Evolutionary conservation across 2,797 vertebrate genomes (phyloP), one percentile per base, ranked within the genome.

Genomic region (Acanthopagrus latus): DNA sequence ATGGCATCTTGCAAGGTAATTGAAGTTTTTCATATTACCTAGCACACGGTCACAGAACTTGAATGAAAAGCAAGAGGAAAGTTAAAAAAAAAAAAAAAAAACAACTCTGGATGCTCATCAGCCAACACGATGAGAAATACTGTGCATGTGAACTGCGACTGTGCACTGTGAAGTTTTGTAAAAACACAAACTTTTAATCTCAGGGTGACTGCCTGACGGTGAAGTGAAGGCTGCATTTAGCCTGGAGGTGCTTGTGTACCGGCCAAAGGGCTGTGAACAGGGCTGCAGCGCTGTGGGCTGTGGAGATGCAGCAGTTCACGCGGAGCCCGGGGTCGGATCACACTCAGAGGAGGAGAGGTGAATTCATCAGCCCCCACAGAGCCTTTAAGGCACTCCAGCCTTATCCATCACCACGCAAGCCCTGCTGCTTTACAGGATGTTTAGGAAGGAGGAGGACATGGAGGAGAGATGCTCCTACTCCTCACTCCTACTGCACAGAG

Each of bases 291-390:
- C 81, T 74, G 58, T 74, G 66, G 55, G 84, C 69, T 65, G 74
- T 54, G 59, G 60, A 77, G 76, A 74, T 80, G 72, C 76, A 60
- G 73, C 25, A 44, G 86, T 81, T 87, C 83, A 84, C 50, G 41
- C 75, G 76, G 73, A 79, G 90, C 85, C 85, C 47, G 60, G 52
- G 81, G 82, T 91, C 77, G 52, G 76, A 84, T 86, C 88, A 77
- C 55, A 85, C 76, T 77, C 78, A 38, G 79, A 77, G 73, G 67
- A 82, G 67, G 81, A 87, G 85, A 89, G 85, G 89, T 86, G 86
- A 82, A 86, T 91, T 88, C 81, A 88, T 88, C 86, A 81, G 81
- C 82, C 79, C 81, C 71, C 75, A 27, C 90, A 81, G 76, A 84
- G 86, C 54, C 90, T 81, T 55, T 20, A 47, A 85, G 86, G 71